Conservation (phyloP, 2,113 vertebrate genomes). For the Cinclus mexicanus region DNA sequence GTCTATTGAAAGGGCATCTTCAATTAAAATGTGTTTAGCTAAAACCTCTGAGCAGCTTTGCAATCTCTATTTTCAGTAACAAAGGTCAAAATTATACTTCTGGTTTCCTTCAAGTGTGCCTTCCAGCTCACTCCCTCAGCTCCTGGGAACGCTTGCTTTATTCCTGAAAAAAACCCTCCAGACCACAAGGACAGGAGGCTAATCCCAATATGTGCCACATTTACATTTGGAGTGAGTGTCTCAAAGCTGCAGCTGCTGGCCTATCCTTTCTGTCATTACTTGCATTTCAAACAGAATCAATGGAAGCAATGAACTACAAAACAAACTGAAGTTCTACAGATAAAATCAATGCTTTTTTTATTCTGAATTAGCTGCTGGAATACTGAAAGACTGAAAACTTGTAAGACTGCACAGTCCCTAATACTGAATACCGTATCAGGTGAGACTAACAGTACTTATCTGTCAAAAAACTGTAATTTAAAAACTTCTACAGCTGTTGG, state of each 20-base stretch:
- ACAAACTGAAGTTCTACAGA: slow-evolving; percentile 28
- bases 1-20: neutral
- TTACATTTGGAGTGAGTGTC: neutral
- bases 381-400: neutral
- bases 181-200: neutral
- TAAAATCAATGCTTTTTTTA: slow-evolving; percentile 44
- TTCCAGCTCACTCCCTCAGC: neutral
- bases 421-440: neutral
- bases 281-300: slow-evolving; percentile 65
- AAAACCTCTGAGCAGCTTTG: neutral
- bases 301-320: slow-evolving; percentile 48
- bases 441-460: neutral
- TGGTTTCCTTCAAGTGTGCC: neutral
- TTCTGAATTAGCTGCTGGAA: neutral
- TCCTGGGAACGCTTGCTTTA: neutral
- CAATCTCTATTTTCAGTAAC: neutral
- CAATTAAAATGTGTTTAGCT: neutral
- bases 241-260: slow-evolving; percentile 52
- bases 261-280: slow-evolving; percentile 19
- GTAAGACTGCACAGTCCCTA: neutral
- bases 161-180: neutral
- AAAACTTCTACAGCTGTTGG: neutral
- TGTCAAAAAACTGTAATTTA: neutral
- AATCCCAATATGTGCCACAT: neutral
- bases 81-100: neutral